These are phyloP conservation scores for Nothobranchius kuhntae DNA, from an alignment of 2,113 vertebrate genomes.

Conservation along the genomic window DNA sequence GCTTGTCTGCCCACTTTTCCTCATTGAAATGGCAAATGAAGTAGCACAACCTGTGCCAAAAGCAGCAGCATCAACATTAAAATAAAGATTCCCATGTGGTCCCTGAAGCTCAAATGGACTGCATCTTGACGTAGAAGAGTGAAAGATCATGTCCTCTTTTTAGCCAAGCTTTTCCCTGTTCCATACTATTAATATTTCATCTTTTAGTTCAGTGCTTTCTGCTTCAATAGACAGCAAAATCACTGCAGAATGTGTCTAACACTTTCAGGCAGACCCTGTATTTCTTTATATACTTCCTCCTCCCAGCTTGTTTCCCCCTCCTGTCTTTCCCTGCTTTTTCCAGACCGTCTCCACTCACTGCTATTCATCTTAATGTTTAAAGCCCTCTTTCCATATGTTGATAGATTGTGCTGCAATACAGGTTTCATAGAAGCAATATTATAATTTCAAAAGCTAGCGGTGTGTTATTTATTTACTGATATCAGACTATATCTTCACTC, in stretches of 20 bases:
- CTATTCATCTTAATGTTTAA: constrained; percentile 65
- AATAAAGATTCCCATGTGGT: constrained; percentile 19
- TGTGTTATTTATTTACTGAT: constrained; percentile 60
- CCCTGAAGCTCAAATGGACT: constrained; percentile 50
- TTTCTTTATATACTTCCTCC: constrained; percentile 47
- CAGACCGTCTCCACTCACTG: constrained; percentile 33
- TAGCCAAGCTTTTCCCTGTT: constrained; percentile 66
- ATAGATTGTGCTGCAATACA: constrained; percentile 47
- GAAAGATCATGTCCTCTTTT: constrained; percentile 68
- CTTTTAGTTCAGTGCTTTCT: constrained; percentile 75
- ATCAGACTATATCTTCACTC: constrained; percentile 36
- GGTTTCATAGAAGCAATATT: constrained; percentile 58
- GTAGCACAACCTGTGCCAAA: constrained; percentile 17
- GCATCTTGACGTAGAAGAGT: constrained; percentile 52
- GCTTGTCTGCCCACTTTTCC: constrained; percentile 15
- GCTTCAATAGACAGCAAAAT: constrained; percentile 78
- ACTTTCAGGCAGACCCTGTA: constrained; percentile 65
- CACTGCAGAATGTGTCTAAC: constrained; percentile 69
- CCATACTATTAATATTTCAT: constrained; percentile 78
- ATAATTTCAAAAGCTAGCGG: constrained; percentile 55
- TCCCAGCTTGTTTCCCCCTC: constrained; percentile 12
- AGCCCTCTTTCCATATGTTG: constrained; percentile 19
- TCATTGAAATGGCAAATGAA: constrained; percentile 26
- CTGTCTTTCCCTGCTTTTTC: constrained; percentile 22
- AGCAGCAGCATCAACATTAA: constrained; percentile 36